Conservation (phyloP, 2,113 vertebrate genomes). For the Hemichromis elongatus region DNA sequence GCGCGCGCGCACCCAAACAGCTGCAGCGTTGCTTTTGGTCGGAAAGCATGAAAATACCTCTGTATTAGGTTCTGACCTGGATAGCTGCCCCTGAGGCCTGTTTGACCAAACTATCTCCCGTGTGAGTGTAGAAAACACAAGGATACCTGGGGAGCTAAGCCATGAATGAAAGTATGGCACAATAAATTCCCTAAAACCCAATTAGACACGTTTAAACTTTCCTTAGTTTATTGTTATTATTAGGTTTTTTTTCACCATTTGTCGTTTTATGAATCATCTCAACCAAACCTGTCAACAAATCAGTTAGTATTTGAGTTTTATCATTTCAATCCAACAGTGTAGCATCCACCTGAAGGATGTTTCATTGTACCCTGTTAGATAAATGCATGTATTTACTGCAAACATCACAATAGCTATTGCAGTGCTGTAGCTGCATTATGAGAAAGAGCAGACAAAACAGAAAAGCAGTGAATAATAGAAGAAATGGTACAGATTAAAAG, state of each 20-base stretch:
- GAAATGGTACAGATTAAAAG: neutral
- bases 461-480: neutral
- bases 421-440: neutral
- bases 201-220: neutral
- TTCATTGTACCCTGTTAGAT: neutral
- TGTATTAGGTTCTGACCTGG: constrained; percentile 41
- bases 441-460: neutral
- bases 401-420: neutral
- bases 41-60: constrained; percentile 34
- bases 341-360: neutral
- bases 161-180: neutral
- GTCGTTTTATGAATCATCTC: neutral
- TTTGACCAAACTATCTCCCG: neutral
- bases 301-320: neutral
- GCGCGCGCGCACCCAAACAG: neutral
- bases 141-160: neutral
- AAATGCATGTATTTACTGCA: neutral
- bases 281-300: neutral
- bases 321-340: neutral
- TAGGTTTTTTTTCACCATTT: neutral
- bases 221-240: neutral
- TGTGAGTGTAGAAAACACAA: neutral
- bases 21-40: constrained; percentile 48
- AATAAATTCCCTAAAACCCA: neutral
- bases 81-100: constrained; percentile 5